Base-by-base conservation (phyloP, 2,888 invertebrate genomes). In the Hofmannophila pseudospretella region DNA sequence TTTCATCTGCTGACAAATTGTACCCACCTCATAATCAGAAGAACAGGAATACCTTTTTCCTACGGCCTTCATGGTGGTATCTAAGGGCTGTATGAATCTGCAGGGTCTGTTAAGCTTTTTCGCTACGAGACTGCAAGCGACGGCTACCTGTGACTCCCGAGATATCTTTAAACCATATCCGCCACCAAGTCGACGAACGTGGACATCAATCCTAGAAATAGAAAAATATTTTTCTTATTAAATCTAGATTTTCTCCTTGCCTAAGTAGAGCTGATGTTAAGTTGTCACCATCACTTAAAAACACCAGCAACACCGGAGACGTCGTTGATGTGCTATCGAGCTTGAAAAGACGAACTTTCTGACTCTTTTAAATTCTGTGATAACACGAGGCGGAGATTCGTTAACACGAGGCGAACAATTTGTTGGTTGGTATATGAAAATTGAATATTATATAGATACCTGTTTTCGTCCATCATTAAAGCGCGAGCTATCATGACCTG, bases 161-260 rank as follows among this genome's bases (percentile, higher is more conserved):
- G 90, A 85, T 44, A 94, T 89, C 72, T 96, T 96, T 0, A 88
- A 87, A 0, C 96, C 96, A 56, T 92, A 96, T 2, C 52, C 68
- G 11, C 80, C 80, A 1, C 77, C 77, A 0, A 70, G 33, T 2
- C 71, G 68, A 9, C 60, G 59, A 1, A 58, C 58, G 23, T 81
- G 70, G 0, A 95, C 76, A 45, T 93, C 92, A 8, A 34, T 28
- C n/a, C 34, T 34, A 28, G 9, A 34, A 27, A 10, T 16, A 2
- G 9, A n/a, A 1, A 11, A 28, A n/a, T n/a, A n/a, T n/a, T n/a
- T n/a, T n/a, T n/a, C n/a, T n/a, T n/a, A n/a, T n/a, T n/a, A n/a
- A n/a, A n/a, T n/a, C n/a, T n/a, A n/a, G n/a, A n/a, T n/a, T n/a
- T n/a, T n/a, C n/a, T n/a, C n/a, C n/a, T n/a, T n/a, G n/a, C n/a